Base-by-base conservation (phyloP, 2,113 vertebrate genomes). In the Loxodonta africana region DNA sequence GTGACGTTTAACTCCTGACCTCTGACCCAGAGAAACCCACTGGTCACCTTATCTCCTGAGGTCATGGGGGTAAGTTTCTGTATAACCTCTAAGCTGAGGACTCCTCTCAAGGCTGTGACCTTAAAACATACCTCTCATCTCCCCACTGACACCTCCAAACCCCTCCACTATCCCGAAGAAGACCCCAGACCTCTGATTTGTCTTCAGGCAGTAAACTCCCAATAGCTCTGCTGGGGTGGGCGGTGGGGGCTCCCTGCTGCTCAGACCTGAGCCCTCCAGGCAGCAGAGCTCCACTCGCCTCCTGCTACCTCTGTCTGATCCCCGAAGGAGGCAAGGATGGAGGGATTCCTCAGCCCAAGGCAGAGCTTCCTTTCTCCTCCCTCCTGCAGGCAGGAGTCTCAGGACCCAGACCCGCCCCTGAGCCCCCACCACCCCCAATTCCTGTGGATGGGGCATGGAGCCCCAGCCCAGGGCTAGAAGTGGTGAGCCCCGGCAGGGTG, bases 221-320 rank as follows among this genome's bases (percentile, higher is more conserved):
- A n/a, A 53, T 28, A 67, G 26, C 33, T 94, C 77, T 95, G 33
- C 65, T 69, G 44, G 67, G 73, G 10, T 62, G 23, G 53, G n/a
- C 14, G 2, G 10, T 67, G 17, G 48, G 76, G 65, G 69, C 69
- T 89, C 44, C 85, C 92, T 96, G 97, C 88, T 97, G 90, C 97
- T 94, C 96, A 95, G 96, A 95, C 96, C 80, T 95, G 94, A 95
- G 95, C 97, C 97, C 95, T 97, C 96, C 84, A 86, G 91, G 97
- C 94, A 60, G 98, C 97, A 97, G 76, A 53, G n/a, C 25, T 18
- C 44, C 95, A 48, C 37, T 71, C 3, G 1, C 41, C 10, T 28
- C 11, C n/a, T 48, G 51, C 10, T 63, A 78, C 44, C 33, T 41
- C 46, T 69, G 25, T 57, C 69, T 73, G 20, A 62, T 86, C 88